Conservation (phyloP, 2,113 vertebrate genomes). For the Bos javanicus region DNA sequence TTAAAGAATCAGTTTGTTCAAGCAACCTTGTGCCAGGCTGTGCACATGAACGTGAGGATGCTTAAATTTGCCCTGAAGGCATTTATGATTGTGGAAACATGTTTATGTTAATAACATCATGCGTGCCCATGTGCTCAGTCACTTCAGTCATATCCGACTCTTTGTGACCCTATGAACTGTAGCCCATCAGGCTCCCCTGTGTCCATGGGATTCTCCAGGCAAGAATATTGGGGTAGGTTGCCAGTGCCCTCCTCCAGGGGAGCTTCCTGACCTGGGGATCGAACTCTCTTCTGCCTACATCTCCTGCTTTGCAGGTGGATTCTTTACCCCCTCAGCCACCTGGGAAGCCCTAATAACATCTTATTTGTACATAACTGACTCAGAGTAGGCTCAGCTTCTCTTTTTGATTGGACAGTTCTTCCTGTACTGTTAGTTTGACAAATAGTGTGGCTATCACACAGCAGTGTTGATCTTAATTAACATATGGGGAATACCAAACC, state of each 20-base stretch:
- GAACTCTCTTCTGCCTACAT: not conserved
- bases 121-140: not conserved
- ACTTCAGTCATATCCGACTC: not conserved
- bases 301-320: not conserved
- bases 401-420: not conserved
- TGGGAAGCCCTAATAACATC: not conserved
- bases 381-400: not conserved
- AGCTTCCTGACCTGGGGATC: not conserved
- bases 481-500: not conserved
- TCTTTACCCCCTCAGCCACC: not conserved
- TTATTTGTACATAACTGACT: not conserved
- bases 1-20: not conserved
- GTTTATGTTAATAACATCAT: not conserved
- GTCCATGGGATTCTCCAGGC: not conserved
- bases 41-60: not conserved
- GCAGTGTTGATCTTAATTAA: not conserved
- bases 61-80: not conserved
- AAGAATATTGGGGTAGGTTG: not conserved
- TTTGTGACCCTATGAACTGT: not conserved
- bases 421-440: not conserved
- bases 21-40: not conserved
- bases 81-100: not conserved
- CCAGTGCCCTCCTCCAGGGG: not conserved
- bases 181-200: not conserved
- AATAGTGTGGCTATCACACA: not conserved